Evolutionary conservation across 2,888 invertebrate species (phyloP).

Genomic region (Metallyticus violacea): DNA sequence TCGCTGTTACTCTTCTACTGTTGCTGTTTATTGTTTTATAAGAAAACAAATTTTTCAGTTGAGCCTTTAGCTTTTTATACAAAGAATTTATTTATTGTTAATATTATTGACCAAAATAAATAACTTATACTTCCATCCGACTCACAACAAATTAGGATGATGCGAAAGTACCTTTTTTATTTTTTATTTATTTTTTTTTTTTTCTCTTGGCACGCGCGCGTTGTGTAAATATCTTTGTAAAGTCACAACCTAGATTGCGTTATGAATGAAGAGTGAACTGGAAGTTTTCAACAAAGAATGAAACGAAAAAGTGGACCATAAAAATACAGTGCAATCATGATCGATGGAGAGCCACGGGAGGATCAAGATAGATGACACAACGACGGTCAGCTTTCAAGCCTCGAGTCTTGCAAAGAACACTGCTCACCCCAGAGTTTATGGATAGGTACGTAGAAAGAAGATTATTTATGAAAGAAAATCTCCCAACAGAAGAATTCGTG

Average conservation of each 20-base stretch:
- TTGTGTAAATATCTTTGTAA: not conserved
- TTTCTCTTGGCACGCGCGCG: not conserved
- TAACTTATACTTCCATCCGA: conserved; percentile 23
- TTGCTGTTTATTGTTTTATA: conserved; percentile 16
- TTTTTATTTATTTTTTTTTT: not conserved
- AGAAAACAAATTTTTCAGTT: conserved; percentile 8
- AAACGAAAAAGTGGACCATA: not conserved
- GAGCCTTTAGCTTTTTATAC: conserved; percentile 22
- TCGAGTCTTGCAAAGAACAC: too few species aligned
- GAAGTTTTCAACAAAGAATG: not conserved
- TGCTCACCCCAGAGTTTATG: conserved; percentile 8
- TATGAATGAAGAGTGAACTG: conserved; percentile 2
- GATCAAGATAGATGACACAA: conserved; percentile 11
- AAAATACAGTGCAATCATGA: conserved; percentile 10
- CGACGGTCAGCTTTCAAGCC: not conserved
- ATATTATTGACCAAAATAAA: conserved; percentile 22
- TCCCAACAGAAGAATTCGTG: not conserved
- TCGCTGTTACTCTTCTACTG: not conserved
- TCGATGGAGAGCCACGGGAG: conserved; percentile 15
- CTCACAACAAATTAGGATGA: conserved; percentile 33
- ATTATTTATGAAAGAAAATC: not conserved
- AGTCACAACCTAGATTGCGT: not conserved
- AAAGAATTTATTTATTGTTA: conserved; percentile 30
- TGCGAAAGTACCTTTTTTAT: not conserved
- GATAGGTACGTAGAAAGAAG: conserved; percentile 21